Percentiles rank a stretch among this genome's conserved stretches.
Conservation (phyloP, 2,888 invertebrate species). For the Chymomyza amoena region DNA sequence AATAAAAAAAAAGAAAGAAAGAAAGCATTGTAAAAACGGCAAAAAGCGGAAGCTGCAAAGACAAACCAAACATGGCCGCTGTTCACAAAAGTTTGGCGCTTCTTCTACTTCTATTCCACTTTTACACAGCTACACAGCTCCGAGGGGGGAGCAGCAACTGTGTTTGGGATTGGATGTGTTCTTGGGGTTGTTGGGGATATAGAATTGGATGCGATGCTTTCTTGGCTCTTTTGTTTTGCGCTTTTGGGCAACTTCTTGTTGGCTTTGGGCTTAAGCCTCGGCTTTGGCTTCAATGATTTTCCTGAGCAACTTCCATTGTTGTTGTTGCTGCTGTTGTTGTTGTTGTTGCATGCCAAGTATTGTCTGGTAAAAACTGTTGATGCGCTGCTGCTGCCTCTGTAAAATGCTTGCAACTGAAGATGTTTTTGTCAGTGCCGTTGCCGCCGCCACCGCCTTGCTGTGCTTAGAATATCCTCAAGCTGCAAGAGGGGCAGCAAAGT, state of each 20-base stretch:
- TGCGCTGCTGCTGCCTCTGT: conserved; percentile 10
- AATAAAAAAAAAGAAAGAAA: conserved; percentile 10
- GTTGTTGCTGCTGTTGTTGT: background rate
- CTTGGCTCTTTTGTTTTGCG: conserved; percentile 50
- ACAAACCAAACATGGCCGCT: conserved; percentile 77
- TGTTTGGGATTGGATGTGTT: conserved; percentile 16
- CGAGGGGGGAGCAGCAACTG: conserved; percentile 9
- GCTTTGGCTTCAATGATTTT: conserved; percentile 59
- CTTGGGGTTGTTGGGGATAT: conserved; percentile 10
- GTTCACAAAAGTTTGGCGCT: conserved; percentile 49
- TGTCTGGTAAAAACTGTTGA: conserved; percentile 28
- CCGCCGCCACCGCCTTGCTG: conserved; percentile 7
- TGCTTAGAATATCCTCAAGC: conserved; percentile 15
- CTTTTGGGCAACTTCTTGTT: conserved; percentile 68
- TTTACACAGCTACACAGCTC: too few relatives aligned
- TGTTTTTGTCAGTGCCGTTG: conserved; percentile 27
- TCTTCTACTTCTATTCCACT: conserved; percentile 2
- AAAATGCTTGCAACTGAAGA: conserved; percentile 14
- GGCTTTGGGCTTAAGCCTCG: conserved; percentile 68
- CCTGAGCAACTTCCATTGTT: conserved; percentile 9
- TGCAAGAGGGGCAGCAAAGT: conserved; percentile 41
- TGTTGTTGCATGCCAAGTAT: conserved; percentile 14
- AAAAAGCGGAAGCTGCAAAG: conserved; percentile 75
- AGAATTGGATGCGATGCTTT: conserved; percentile 13
- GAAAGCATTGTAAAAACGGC: conserved; percentile 36